phyloP scores from a whole-genome alignment of 2,113 vertebrate species.

The Oophaga pumilio region DNA sequence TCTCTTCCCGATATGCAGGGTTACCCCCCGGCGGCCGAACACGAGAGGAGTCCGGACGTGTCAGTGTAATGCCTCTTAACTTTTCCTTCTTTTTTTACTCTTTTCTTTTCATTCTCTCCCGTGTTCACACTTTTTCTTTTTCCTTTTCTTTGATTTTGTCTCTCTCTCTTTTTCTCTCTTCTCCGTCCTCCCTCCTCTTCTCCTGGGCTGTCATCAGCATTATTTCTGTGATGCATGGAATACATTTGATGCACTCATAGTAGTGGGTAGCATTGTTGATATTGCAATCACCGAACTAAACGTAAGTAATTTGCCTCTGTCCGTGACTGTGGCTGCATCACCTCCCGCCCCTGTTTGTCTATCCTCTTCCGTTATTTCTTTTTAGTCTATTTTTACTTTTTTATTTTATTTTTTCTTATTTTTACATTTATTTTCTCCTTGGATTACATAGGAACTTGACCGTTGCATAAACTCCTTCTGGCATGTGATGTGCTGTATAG shows the following conservation, averaged over 20 bases:
- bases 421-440: slow-evolving; percentile 69
- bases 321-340: slow-evolving; percentile 82
- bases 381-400: slow-evolving; percentile 62
- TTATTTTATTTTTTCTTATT: slow-evolving; percentile 65
- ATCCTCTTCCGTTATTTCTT: slow-evolving; percentile 66
- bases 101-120: slow-evolving; percentile 87
- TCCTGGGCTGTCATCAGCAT: slow-evolving; percentile 89
- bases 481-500: slow-evolving; percentile 80
- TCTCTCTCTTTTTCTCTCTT: slow-evolving; percentile 65
- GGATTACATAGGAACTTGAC: slow-evolving; percentile 70
- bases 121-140: slow-evolving; percentile 74
- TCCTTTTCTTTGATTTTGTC: slow-evolving; percentile 60
- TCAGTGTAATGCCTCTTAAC: slow-evolving; percentile 24
- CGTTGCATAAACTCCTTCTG: slow-evolving; percentile 73
- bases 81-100: slow-evolving; percentile 82
- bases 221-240: slow-evolving; percentile 99
- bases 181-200: slow-evolving; percentile 71
- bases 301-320: slow-evolving; percentile 96
- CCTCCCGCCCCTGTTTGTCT: slow-evolving; percentile 69
- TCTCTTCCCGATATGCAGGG: slow-evolving; percentile 13
- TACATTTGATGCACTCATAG: slow-evolving; percentile 99
- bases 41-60: slow-evolving; percentile 42
- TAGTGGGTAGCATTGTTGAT: slow-evolving; percentile 99
- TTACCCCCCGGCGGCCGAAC: slow-evolving; percentile 30
- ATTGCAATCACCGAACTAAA: slow-evolving; percentile 99